Evolutionary conservation across 2,888 invertebrate genomes (phyloP), one percentile per base, ranked within the genome.

Genomic region (Parnassius orleans): DNA sequence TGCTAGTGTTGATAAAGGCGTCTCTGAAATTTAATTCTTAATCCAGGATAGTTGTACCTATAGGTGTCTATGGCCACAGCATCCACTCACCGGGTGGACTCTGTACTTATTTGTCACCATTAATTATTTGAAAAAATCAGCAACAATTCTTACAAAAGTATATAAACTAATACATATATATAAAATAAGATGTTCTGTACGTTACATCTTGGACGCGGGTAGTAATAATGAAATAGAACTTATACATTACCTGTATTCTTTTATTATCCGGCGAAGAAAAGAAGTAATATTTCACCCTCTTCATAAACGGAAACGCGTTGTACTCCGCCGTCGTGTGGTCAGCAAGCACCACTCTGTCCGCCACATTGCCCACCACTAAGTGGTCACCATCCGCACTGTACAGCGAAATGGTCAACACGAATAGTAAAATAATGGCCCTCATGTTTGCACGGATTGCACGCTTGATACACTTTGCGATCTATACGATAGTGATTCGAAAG

Each of bases 201-300:
- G 19, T 19, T 19, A 19, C 19, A 19, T 19, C 19, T 19, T 2
- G 19, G 19, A 19, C 19, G 19, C 19, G 19, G 19, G 19, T 19
- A 19, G 19, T 19, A 19, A 3, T 33, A 5, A 33, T 33, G 33
- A 33, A 33, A 33, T 33, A 33, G 7, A 33, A 33, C 33, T 33
- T 33, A 33, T 33, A 33, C 7, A 7, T 33, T 54, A 76, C 77
- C 61, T 69, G 65, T 56, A 75, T 77, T 2, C 57, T 65, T 53
- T 67, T 73, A 58, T 73, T 74, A 12, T 60, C 54, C 3, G 75
- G 74, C 12, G 70, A 71, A 2, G 65, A 57, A 24, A 72, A 79
- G 50, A 90, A 90, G 50, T 67, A 85, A 2, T 75, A 66, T 11
- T 91, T 91, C 0, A 90, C 86, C 43, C 90, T 72, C 54, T 91